These are phyloP conservation scores for Jacana jacana DNA, from an alignment of 2,113 vertebrate genomes.

Conservation along the genomic window DNA sequence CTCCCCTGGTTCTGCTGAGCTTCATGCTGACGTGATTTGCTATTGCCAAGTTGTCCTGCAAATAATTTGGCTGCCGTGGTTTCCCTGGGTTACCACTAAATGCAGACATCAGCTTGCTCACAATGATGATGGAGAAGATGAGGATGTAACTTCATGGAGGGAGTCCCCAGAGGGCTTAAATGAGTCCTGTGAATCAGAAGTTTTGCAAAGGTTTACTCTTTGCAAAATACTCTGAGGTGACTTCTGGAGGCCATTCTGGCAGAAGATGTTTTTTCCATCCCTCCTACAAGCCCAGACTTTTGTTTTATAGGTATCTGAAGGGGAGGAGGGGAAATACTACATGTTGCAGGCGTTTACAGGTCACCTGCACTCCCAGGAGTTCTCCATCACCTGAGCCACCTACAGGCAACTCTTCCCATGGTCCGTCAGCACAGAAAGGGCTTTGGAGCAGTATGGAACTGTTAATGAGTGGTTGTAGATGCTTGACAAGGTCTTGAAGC, in stretches of 20 bases:
- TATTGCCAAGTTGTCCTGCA: background rate
- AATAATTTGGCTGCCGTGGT: background rate
- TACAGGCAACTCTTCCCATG: background rate
- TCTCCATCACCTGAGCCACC: background rate
- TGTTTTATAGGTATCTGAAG: background rate
- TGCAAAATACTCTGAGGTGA: background rate
- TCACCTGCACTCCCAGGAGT: background rate
- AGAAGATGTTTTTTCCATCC: background rate
- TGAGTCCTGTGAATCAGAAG: background rate
- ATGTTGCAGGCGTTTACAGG: background rate
- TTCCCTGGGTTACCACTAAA: constrained; percentile 32
- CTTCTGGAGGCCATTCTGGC: background rate
- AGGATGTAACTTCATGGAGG: background rate
- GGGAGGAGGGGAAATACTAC: background rate
- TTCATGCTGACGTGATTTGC: background rate
- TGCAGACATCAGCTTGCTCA: background rate
- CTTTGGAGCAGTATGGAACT: background rate
- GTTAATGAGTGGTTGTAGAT: background rate
- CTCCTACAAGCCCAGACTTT: background rate
- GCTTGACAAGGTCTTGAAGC: background rate
- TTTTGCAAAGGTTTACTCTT: background rate
- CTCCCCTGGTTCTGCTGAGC: background rate
- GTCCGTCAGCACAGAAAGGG: fast-evolving
- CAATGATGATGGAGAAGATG: background rate
- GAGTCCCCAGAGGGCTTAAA: background rate